Conservation (phyloP, 2,113 vertebrate species). For the Actenoides hombroni region DNA sequence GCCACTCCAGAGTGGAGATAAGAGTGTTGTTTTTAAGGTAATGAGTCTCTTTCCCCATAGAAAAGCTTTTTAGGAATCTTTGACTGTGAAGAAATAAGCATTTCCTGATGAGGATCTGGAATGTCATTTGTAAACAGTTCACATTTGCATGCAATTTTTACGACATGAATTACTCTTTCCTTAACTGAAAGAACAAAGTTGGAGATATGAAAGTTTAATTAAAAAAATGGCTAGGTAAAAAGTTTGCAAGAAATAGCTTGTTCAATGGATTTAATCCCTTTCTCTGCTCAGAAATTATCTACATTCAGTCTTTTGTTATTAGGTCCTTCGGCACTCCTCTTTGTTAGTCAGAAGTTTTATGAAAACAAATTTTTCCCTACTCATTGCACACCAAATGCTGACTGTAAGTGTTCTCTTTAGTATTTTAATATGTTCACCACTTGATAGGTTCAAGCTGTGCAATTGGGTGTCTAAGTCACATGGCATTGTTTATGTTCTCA, state of each 20-base stretch:
- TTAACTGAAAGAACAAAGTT: not conserved
- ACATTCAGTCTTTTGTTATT: slow-evolving; percentile 38
- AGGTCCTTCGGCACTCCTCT: not conserved
- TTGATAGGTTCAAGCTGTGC: slow-evolving; percentile 62
- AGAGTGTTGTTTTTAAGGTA: slow-evolving; percentile 47
- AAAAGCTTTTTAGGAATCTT: slow-evolving; percentile 36
- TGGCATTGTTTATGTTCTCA: slow-evolving; percentile 56
- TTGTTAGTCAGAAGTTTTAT: slow-evolving; percentile 50
- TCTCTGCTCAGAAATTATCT: slow-evolving; percentile 29
- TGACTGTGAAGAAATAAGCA: slow-evolving; percentile 25
- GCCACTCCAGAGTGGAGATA: not conserved
- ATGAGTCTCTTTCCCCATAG: not conserved
- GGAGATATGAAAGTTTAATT: not conserved
- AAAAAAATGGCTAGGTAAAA: not conserved
- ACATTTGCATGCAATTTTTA: not conserved
- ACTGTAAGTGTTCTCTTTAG: slow-evolving; percentile 47
- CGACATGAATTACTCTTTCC: not conserved
- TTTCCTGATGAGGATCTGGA: not conserved
- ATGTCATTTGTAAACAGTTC: slow-evolving; percentile 25
- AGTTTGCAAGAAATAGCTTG: not conserved
- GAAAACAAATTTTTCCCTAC: slow-evolving; percentile 57
- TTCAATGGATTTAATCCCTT: not conserved
- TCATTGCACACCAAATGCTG: slow-evolving; percentile 55
- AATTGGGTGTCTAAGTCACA: slow-evolving; percentile 62
- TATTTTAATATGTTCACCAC: slow-evolving; percentile 45